phyloP scores from a whole-genome alignment of 2,797 vertebrate species.

The Anguilla megastoma region DNA sequence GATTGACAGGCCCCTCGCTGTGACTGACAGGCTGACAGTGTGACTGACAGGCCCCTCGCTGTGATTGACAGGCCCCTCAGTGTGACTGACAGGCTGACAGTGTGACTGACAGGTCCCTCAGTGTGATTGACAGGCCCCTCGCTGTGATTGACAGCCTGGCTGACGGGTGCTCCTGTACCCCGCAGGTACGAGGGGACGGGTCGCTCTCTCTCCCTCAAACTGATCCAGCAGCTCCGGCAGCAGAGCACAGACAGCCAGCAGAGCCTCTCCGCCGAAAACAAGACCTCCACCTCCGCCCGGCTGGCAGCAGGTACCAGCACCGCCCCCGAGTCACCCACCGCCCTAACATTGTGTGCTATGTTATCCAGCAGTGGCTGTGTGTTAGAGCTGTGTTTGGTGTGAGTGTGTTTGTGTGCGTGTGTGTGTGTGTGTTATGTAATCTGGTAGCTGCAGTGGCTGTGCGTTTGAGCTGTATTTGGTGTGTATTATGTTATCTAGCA shows the following conservation, averaged over 20 bases:
- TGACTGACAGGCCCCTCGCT: neutral
- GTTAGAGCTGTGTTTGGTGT: no score
- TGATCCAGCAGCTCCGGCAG: constrained; percentile 93
- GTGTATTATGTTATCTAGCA: neutral
- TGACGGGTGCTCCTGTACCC: neutral
- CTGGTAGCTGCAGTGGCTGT: no score
- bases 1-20: neutral
- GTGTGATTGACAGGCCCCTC: neutral
- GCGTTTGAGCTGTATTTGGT: no score
- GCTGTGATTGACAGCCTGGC: neutral
- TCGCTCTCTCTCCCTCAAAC: constrained; percentile 93
- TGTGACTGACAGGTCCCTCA: neutral
- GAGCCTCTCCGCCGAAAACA: constrained; percentile 87
- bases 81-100: neutral
- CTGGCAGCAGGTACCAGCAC: constrained; percentile 79
- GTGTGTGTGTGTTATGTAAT: no score
- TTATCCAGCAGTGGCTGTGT: no score
- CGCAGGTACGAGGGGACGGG: constrained; percentile 94
- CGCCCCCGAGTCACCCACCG: neutral
- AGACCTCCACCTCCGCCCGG: constrained; percentile 74
- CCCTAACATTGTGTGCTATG: no score
- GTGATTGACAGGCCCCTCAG: neutral
- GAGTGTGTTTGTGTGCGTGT: no score
- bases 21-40: neutral
- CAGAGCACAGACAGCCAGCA: constrained; percentile 90